Evolutionary conservation across 2,888 invertebrate genomes (phyloP), one percentile per base, ranked within the genome.

Genomic region (Sesamia inferens): DNA sequence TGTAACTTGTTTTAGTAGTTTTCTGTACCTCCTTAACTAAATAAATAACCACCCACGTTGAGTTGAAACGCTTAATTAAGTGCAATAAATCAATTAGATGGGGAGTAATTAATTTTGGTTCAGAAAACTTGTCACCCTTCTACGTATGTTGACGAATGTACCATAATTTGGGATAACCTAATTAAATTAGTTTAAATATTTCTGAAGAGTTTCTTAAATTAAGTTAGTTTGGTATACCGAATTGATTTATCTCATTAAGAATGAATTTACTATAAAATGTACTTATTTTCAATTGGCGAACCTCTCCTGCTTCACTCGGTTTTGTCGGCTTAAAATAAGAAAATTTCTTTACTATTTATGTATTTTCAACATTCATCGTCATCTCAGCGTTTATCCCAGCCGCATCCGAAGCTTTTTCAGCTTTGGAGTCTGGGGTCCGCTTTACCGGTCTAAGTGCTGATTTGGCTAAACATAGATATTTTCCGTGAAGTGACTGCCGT

Each of bases 11-110:
- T 24, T 24, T 57, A 11, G 6, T 13, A 55, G 57, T 14, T 59
- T 8, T 48, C 0, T 5, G 31, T 10, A 62, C 19, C 14, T 55
- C 19, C 11, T 11, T 67, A 74, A 74, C 62, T 71, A 68, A 78
- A 71, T 82, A 71, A 74, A 68, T 68, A 64, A 75, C 70, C 68
- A 62, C 76, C 65, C 67, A 62, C 47, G 58, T 48, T 16, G 8
- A 68, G 69, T 76, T 64, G 74, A 81, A 75, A 70, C 70, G 82
- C 71, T 84, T 88, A 85, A 87, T 87, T 85, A 87, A 71, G 78
- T 69, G 80, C 82, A 80, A 87, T 89, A 88, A 89, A 89, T 89
- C 88, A 89, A 84, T 86, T 85, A 81, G 79, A 68, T 70, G 83
- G 54, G 76, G 76, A 54, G 72, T 88, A 84, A 87, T 87, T 87